phyloP scores from a whole-genome alignment of 1,140 invertebrate genomes.

The Magallana angulata region DNA sequence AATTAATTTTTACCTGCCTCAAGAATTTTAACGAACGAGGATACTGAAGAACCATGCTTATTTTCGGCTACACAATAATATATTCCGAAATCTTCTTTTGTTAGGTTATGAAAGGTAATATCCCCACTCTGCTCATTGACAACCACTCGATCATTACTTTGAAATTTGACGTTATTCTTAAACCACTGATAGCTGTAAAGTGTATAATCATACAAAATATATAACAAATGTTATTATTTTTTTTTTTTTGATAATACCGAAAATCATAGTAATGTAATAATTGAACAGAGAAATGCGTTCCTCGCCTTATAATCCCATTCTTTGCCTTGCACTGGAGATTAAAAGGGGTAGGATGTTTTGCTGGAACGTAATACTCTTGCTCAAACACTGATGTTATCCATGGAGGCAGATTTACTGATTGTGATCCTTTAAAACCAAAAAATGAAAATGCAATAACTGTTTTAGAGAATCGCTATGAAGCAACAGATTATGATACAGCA shows the following conservation, averaged over 20 bases:
- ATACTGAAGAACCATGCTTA: not conserved
- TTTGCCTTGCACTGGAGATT: not conserved
- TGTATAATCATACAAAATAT: not conserved
- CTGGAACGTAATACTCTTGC: not conserved
- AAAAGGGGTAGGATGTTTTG: not conserved
- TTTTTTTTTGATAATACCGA: not conserved
- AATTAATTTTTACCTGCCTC: not conserved
- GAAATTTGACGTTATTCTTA: not conserved
- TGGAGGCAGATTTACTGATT: not conserved
- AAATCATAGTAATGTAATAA: too few relatives aligned
- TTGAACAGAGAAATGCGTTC: not conserved
- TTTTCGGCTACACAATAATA: not conserved
- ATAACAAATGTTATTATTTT: not conserved
- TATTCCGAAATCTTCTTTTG: not conserved
- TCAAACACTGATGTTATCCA: not conserved
- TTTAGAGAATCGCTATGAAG: too few relatives aligned
- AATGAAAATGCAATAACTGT: too few relatives aligned
- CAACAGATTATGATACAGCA: too few relatives aligned
- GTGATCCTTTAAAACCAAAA: not conserved
- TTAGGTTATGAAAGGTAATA: not conserved
- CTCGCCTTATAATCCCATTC: not conserved
- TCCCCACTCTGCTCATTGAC: not conserved
- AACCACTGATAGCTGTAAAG: not conserved
- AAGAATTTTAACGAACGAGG: not conserved
- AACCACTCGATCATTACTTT: not conserved